These are phyloP conservation scores for Lasiurus borealis DNA, from an alignment of 2,113 vertebrate genomes.

Conservation along the genomic window DNA sequence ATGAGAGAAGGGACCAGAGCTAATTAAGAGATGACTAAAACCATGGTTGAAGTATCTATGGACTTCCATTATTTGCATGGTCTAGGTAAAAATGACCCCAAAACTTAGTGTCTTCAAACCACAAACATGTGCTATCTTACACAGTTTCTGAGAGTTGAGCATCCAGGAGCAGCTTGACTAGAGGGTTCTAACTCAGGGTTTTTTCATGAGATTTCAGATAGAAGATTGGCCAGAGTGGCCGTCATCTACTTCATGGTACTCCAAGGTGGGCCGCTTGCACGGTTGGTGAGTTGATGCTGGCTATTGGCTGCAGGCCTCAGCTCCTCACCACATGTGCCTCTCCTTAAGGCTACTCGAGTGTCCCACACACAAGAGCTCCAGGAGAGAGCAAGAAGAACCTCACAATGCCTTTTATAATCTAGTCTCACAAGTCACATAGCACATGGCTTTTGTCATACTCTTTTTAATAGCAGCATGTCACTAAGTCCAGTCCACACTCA, in stretches of 20 bases:
- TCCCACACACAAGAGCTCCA: background rate
- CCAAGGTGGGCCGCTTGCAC: too few relatives aligned
- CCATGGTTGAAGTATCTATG: background rate
- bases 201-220: background rate
- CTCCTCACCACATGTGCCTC: background rate
- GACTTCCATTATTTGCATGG: background rate
- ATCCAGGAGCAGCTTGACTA: background rate
- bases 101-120: constrained; percentile 12
- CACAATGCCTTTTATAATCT: background rate
- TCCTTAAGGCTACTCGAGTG: background rate
- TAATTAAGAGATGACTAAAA: background rate
- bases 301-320: background rate
- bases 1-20: background rate
- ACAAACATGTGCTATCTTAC: background rate
- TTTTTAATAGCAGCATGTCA: background rate
- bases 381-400: background rate
- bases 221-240: background rate
- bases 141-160: background rate
- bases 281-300: background rate
- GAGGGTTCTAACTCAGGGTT: background rate
- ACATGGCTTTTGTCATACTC: background rate
- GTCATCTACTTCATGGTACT: fast-evolving
- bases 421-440: background rate
- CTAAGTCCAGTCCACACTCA: background rate
- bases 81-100: background rate